Evolutionary conservation across 2,113 vertebrate species (phyloP).

Genomic region (Vulpes ferrilata): DNA sequence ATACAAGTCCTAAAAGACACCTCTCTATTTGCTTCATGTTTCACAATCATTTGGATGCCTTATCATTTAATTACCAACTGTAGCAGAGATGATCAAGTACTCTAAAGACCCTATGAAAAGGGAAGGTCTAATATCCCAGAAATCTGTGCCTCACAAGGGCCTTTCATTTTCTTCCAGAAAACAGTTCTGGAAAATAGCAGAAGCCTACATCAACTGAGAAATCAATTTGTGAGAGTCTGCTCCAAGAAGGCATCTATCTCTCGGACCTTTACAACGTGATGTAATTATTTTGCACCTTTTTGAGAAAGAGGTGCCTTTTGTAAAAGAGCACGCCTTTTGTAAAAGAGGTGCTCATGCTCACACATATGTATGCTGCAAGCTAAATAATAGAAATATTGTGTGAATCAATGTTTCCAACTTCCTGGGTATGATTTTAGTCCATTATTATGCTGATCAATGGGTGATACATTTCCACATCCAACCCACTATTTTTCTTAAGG

Average conservation of each 20-base stretch:
- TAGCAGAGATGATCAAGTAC: not conserved
- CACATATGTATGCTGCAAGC: not conserved
- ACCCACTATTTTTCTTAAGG: constrained; percentile 21
- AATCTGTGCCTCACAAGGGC: not conserved
- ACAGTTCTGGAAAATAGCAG: not conserved
- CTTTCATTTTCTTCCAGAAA: not conserved
- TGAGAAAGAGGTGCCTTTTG: not conserved
- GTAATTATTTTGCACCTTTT: not conserved
- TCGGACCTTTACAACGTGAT: not conserved
- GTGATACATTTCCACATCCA: not conserved
- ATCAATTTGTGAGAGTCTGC: not conserved
- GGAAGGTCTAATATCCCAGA: not conserved
- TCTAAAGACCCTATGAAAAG: not conserved
- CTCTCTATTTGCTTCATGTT: not conserved
- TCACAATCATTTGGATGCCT: not conserved
- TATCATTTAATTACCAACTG: not conserved
- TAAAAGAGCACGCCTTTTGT: not conserved
- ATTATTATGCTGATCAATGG: not conserved
- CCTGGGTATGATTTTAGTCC: not conserved
- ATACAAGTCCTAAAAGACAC: not conserved
- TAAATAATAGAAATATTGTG: not conserved
- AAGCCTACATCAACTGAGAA: not conserved
- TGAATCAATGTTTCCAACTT: not conserved
- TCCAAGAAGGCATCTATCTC: not conserved
- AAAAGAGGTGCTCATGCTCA: not conserved